Evolutionary conservation across 2,113 vertebrate genomes (phyloP).

Genomic region (Camelus bactrianus): DNA sequence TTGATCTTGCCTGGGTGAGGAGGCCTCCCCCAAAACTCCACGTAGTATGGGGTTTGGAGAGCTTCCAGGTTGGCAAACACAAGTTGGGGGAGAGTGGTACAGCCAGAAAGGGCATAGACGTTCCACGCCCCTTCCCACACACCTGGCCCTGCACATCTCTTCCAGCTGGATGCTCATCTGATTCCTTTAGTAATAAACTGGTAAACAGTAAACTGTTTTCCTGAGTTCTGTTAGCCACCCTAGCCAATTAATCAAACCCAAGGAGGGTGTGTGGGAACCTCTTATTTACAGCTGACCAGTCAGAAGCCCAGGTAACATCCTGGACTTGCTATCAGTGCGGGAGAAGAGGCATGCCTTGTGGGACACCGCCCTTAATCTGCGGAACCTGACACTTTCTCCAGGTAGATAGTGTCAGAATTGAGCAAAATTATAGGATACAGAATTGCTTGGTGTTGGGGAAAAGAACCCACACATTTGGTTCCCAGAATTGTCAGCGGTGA

Average conservation of each 20-base stretch:
- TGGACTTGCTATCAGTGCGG: not conserved
- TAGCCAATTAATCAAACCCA: not conserved
- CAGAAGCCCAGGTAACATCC: not conserved
- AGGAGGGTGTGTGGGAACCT: not conserved
- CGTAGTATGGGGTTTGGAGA: not conserved
- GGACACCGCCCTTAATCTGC: not conserved
- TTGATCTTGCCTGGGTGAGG: not conserved
- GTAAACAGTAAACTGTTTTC: not conserved
- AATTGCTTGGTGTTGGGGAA: not conserved
- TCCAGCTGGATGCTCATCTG: not conserved
- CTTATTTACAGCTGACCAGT: not conserved
- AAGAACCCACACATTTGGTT: not conserved
- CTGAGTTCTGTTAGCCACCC: not conserved
- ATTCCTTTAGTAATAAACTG: not conserved
- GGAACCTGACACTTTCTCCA: not conserved
- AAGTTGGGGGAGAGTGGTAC: not conserved
- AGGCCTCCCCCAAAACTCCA: not conserved
- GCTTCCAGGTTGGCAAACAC: not conserved
- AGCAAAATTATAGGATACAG: not conserved
- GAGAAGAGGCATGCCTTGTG: not conserved
- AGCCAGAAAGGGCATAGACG: accelerated
- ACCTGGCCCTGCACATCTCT: not conserved
- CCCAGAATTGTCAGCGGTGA: not conserved
- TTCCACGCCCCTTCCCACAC: accelerated
- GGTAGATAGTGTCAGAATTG: not conserved